Conservation (phyloP, 2,797 vertebrate genomes). For the Antennarius maculatus region DNA sequence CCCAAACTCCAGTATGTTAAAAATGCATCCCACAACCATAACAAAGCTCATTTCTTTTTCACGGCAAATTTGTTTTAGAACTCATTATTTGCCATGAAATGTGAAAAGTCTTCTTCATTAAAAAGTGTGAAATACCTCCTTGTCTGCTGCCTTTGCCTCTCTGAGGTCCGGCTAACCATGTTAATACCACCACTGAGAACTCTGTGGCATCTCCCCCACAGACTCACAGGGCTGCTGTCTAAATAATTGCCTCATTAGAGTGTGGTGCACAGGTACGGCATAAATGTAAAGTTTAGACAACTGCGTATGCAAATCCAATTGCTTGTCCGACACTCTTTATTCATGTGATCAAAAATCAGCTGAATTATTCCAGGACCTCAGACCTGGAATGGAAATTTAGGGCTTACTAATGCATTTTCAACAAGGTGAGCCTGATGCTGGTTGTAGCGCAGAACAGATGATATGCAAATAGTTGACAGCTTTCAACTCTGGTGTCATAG, state of each 20-base stretch:
- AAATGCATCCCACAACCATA: conserved; percentile 67
- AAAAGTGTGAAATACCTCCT: conserved; percentile 74
- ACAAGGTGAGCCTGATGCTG: conserved; percentile 51
- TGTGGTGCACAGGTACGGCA: conserved; percentile 73
- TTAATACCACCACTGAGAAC: conserved; percentile 68
- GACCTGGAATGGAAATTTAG: conserved; percentile 70
- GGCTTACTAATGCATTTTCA: conserved; percentile 71
- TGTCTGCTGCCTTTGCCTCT: conserved; percentile 70
- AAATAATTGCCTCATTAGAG: conserved; percentile 84
- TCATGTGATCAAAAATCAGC: conserved; percentile 75
- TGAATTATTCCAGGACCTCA: conserved; percentile 60
- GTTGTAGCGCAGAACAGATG: conserved; percentile 51
- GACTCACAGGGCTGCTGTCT: conserved; percentile 68
- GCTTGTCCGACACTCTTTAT: conserved; percentile 76
- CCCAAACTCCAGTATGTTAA: conserved; percentile 52
- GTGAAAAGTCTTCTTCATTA: conserved; percentile 81
- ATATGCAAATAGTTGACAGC: conserved; percentile 60
- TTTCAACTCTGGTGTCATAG: conserved; percentile 52
- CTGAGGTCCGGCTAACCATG: conserved; percentile 77
- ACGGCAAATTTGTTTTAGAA: conserved; percentile 74
- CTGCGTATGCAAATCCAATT: conserved; percentile 74
- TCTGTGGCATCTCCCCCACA: conserved; percentile 58
- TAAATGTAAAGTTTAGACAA: conserved; percentile 74
- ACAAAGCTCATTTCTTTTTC: conserved; percentile 71
- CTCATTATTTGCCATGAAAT: conserved; percentile 82